Conservation (phyloP, 2,113 vertebrate species). For the Semnornis frantzii region DNA sequence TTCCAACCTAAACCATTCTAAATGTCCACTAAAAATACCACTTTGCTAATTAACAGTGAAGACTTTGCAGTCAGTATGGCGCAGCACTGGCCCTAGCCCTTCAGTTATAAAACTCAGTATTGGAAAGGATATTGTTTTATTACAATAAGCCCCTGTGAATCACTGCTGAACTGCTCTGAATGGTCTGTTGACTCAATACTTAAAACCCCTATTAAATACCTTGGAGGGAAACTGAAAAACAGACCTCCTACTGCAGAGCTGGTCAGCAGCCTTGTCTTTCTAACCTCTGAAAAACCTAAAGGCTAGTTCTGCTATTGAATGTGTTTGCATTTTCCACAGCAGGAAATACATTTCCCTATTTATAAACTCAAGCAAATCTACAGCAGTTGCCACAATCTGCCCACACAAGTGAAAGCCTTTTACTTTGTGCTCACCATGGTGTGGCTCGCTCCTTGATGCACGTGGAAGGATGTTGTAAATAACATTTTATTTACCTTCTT, state of each 20-base stretch:
- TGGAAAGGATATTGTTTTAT: background rate
- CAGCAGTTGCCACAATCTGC: background rate
- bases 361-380: conserved; percentile 38
- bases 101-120: background rate
- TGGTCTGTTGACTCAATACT: background rate
- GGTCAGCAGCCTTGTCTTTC: conserved; percentile 30
- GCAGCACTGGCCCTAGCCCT: background rate
- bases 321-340: conserved; percentile 53
- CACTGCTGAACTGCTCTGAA: background rate
- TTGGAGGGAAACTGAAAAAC: conserved; percentile 5
- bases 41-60: background rate
- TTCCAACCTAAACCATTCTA: too few species aligned
- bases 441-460: background rate
- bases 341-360: conserved; percentile 54
- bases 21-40: background rate
- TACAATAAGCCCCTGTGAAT: background rate
- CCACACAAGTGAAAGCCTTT: conserved; percentile 14
- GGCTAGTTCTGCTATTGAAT: conserved; percentile 26
- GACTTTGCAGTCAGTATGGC: background rate
- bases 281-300: conserved; percentile 45
- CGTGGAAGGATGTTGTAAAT: background rate
- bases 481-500: background rate
- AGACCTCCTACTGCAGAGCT: conserved; percentile 18
- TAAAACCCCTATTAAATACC: conserved; percentile 1
- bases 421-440: conserved; percentile 25